These are phyloP conservation scores for Malurus melanocephalus DNA, from an alignment of 2,113 vertebrate genomes.

Conservation along the genomic window DNA sequence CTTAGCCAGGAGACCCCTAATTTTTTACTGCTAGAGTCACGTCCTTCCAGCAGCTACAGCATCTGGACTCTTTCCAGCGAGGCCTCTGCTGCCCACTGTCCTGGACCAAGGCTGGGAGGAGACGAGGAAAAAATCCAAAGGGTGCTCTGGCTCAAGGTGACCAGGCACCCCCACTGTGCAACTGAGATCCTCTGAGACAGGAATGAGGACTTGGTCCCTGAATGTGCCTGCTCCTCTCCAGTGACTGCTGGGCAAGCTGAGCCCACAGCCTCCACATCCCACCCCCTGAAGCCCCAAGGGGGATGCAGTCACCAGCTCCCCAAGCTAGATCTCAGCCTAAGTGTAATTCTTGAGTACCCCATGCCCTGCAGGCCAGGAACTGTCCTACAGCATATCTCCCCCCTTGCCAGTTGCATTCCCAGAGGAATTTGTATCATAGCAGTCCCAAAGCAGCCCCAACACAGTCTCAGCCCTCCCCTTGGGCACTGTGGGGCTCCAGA, in stretches of 20 bases:
- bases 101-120: not conserved
- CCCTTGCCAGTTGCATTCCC: not conserved
- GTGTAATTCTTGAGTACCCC: not conserved
- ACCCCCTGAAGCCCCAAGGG: rapidly evolving
- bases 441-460: not conserved
- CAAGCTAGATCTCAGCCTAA: not conserved
- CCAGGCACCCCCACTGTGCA: not conserved
- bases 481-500: rapidly evolving
- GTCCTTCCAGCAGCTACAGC: not conserved
- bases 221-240: not conserved
- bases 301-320: not conserved
- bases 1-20: not conserved
- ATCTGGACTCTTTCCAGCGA: not conserved
- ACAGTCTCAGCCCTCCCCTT: rapidly evolving
- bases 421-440: not conserved
- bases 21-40: not conserved
- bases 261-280: not conserved
- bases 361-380: not conserved
- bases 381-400: not conserved
- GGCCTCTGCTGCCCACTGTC: not conserved
- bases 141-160: not conserved
- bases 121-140: not conserved
- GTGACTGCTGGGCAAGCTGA: not conserved
- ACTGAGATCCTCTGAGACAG: not conserved
- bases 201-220: not conserved